Percentiles rank a stretch among this genome's conserved stretches.
These are phyloP conservation scores for Micromussa lordhowensis DNA, from an alignment of 92 coral and sea anemone genomes.

Conservation along the genomic window DNA sequence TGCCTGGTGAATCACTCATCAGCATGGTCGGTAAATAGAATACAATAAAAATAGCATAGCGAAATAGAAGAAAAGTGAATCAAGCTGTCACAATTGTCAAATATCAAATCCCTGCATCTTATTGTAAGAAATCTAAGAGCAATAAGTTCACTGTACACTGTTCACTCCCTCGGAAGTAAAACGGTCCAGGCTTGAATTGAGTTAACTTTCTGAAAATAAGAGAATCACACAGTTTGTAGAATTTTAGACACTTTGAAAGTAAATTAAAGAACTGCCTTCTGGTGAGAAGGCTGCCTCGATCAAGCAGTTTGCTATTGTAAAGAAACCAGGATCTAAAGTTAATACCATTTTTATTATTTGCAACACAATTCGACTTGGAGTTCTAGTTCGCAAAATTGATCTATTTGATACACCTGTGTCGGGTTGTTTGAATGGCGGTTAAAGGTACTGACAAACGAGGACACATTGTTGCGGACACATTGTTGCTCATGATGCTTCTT, in stretches of 20 bases:
- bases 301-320: neutral
- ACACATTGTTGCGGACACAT: too few species aligned
- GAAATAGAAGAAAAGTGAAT: neutral
- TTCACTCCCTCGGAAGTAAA: neutral
- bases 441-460: too few species aligned
- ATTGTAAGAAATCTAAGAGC: neutral
- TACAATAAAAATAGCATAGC: neutral
- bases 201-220: slow-evolving; percentile 16
- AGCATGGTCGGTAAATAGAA: neutral
- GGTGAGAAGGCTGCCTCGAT: neutral
- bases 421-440: too few species aligned
- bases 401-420: too few species aligned
- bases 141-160: neutral
- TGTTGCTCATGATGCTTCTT: too few species aligned
- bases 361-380: neutral
- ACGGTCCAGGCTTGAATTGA: neutral
- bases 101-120: neutral
- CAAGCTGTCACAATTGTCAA: neutral
- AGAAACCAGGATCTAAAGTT: neutral
- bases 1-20: neutral
- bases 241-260: neutral
- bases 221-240: neutral
- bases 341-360: neutral
- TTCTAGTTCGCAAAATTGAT: neutral
- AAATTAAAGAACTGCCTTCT: neutral